Evolutionary conservation across 1,140 invertebrate species (phyloP).

Genomic region (Aphis gossypii): DNA sequence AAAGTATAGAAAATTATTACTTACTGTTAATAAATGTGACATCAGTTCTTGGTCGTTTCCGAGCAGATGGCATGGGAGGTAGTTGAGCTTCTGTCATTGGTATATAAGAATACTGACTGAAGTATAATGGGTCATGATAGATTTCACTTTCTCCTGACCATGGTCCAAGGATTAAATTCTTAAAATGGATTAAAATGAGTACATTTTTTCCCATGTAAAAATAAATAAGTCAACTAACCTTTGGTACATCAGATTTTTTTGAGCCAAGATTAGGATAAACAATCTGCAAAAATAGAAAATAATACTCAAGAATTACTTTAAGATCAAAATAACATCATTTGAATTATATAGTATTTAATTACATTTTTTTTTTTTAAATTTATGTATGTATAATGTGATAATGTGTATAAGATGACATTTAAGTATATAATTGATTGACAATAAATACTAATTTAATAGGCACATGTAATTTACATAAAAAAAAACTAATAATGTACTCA

Average conservation of each 20-base stretch:
- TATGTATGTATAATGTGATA: background rate
- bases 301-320: conserved; percentile 3
- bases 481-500: background rate
- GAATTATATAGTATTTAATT: background rate
- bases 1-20: background rate
- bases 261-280: conserved; percentile 55
- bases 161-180: conserved; percentile 53
- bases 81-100: conserved; percentile 58
- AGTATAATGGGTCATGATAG: conserved; percentile 53
- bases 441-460: background rate
- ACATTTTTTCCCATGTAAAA: background rate
- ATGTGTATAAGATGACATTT: background rate
- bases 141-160: conserved; percentile 47
- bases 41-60: conserved; percentile 54
- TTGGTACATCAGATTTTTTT: conserved; percentile 57
- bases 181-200: conserved; percentile 27
- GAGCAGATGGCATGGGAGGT: conserved; percentile 55
- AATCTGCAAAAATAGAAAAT: conserved; percentile 44
- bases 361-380: background rate
- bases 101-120: conserved; percentile 47
- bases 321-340: background rate
- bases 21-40: conserved; percentile 52
- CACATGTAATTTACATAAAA: background rate
- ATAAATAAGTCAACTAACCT: conserved; percentile 42
- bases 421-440: background rate